Conservation (phyloP, 2,888 invertebrate genomes). For the Axea sp. region DNA sequence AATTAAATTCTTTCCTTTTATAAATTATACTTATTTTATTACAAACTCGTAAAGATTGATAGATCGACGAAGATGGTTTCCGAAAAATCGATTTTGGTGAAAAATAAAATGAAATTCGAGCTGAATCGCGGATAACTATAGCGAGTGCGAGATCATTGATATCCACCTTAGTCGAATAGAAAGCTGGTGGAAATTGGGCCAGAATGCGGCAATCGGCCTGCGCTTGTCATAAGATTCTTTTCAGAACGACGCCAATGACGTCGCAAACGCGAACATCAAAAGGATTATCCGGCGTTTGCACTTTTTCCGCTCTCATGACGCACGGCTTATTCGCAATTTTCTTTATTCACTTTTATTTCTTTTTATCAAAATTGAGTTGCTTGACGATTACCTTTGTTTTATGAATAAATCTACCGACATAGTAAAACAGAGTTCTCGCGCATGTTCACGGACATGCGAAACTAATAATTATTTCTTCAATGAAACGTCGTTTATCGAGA, state of each 20-base stretch:
- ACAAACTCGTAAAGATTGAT: neutral
- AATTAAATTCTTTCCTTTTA: too few species aligned
- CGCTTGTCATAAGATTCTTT: conserved; percentile 55
- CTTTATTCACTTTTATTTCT: conserved; percentile 47
- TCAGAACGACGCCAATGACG: conserved; percentile 53
- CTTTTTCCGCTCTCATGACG: conserved; percentile 44
- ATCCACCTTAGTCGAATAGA: conserved; percentile 60
- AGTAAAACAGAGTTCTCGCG: neutral
- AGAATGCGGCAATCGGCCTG: conserved; percentile 54
- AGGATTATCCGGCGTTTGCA: conserved; percentile 47
- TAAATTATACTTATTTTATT: neutral
- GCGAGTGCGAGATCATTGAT: conserved; percentile 61
- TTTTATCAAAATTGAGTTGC: conserved; percentile 23
- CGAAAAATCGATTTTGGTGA: conserved; percentile 19
- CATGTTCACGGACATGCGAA: neutral
- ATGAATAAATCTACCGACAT: conserved; percentile 19
- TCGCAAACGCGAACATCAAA: conserved; percentile 54
- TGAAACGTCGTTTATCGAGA: too few species aligned
- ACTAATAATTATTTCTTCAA: conserved; percentile 13
- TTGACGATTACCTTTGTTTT: conserved; percentile 40
- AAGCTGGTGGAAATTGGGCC: conserved; percentile 61
- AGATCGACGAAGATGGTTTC: neutral
- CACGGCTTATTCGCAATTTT: conserved; percentile 51
- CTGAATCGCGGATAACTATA: conserved; percentile 10
- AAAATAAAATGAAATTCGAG: conserved; percentile 33